Conservation (phyloP, 2,113 vertebrate species). For the human (Homo sapiens) region DNA sequence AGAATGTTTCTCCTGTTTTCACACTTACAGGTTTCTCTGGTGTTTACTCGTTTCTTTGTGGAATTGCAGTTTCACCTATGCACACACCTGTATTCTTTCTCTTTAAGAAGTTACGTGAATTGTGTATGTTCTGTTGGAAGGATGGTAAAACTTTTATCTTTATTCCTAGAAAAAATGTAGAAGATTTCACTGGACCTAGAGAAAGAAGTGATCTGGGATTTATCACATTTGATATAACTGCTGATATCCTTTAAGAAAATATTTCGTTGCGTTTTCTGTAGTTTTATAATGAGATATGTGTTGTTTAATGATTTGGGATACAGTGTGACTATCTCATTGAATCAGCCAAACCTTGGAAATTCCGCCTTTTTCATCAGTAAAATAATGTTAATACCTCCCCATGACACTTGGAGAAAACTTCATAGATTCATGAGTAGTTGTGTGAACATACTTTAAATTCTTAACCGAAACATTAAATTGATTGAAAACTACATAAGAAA, state of each 20-base stretch:
- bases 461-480: not conserved
- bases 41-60: not conserved
- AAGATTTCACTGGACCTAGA: slow-evolving; percentile 98
- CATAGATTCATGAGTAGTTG: not conserved
- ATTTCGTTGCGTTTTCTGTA: not conserved
- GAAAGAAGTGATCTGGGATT: slow-evolving; percentile 98
- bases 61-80: not conserved
- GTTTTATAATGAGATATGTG: not conserved
- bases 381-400: not conserved
- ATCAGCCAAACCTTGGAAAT: not conserved
- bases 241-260: slow-evolving; percentile 95
- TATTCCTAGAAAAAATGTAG: slow-evolving; percentile 94
- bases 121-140: not conserved
- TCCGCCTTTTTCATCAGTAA: slow-evolving; percentile 27
- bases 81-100: not conserved
- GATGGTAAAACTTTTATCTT: slow-evolving; percentile 56
- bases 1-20: not conserved
- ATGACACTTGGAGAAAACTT: not conserved
- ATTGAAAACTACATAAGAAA: not conserved
- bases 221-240: slow-evolving; percentile 95
- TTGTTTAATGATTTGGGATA: not conserved
- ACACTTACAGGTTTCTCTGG: not conserved
- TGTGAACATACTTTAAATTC: not conserved
- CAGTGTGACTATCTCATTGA: not conserved
- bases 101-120: not conserved